phyloP scores from a whole-genome alignment of 92 coral and sea anemone species.

The Bergia puertoricense region DNA sequence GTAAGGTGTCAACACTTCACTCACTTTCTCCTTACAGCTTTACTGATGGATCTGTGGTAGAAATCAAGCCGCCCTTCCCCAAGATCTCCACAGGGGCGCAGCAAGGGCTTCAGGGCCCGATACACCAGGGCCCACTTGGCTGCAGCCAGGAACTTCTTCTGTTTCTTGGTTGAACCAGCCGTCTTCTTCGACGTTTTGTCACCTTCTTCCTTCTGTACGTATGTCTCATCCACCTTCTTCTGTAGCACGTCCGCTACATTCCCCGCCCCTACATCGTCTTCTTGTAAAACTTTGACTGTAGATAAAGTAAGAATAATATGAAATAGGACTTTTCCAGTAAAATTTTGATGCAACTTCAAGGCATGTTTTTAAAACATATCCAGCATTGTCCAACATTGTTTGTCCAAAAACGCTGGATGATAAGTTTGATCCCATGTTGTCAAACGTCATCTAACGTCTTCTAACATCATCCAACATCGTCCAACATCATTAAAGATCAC shows the following conservation, averaged over 20 bases:
- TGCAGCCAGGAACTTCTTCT: conserved; percentile 83
- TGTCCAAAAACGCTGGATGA: too few relatives aligned
- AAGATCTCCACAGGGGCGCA: conserved; percentile 99
- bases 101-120: conserved; percentile 97
- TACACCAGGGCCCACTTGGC: conserved; percentile 99
- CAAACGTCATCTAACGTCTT: too few relatives aligned
- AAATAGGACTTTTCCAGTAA: too few relatives aligned
- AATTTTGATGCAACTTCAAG: too few relatives aligned
- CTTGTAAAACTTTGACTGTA: conserved; percentile 19
- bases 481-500: too few relatives aligned
- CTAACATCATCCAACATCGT: too few relatives aligned
- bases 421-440: too few relatives aligned
- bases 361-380: too few relatives aligned
- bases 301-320: conserved; percentile 6
- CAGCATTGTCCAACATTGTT: too few relatives aligned
- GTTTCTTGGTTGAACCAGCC: conserved; percentile 39
- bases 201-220: conserved; percentile 61
- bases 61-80: conserved; percentile 98
- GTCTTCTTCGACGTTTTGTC: conserved; percentile 33
- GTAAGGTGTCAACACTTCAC: background rate
- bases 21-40: conserved; percentile 96
- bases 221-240: conserved; percentile 93
- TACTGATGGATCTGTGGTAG: conserved; percentile 97
- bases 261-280: conserved; percentile 19
- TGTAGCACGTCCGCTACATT: conserved; percentile 86